phyloP scores from a whole-genome alignment of 2,113 vertebrate genomes.

The Mormoops blainvillei region DNA sequence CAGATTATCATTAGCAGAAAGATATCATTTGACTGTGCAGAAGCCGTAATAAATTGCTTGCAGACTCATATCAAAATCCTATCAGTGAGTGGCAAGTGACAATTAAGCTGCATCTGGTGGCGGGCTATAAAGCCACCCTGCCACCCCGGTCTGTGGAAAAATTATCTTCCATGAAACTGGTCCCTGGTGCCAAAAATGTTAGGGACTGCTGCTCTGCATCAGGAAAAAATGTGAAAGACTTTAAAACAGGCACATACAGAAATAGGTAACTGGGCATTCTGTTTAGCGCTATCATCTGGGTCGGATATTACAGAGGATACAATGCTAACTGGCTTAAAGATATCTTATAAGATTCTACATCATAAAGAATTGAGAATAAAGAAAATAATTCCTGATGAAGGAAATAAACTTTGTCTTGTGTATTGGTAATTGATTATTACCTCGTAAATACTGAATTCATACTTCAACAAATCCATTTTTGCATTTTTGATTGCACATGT shows the following conservation, averaged over 20 bases:
- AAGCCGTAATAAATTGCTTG: no score
- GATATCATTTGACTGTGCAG: no score
- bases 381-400: neutral
- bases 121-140: no score
- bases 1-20: no score
- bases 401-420: neutral
- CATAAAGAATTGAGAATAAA: neutral
- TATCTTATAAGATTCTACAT: neutral
- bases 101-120: no score
- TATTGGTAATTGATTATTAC: neutral
- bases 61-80: no score
- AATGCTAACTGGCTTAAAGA: neutral
- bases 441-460: neutral
- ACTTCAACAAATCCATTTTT: neutral
- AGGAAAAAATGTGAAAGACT: neutral
- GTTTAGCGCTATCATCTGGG: neutral
- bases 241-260: neutral
- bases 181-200: no score
- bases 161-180: no score
- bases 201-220: no score
- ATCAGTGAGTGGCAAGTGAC: no score
- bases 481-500: neutral
- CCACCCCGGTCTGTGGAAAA: no score
- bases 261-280: neutral
- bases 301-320: neutral